Evolutionary conservation across 30 jellyfish, hydroid and myxozoan species (phyloP).

Genomic region (Aurelia aurita): DNA sequence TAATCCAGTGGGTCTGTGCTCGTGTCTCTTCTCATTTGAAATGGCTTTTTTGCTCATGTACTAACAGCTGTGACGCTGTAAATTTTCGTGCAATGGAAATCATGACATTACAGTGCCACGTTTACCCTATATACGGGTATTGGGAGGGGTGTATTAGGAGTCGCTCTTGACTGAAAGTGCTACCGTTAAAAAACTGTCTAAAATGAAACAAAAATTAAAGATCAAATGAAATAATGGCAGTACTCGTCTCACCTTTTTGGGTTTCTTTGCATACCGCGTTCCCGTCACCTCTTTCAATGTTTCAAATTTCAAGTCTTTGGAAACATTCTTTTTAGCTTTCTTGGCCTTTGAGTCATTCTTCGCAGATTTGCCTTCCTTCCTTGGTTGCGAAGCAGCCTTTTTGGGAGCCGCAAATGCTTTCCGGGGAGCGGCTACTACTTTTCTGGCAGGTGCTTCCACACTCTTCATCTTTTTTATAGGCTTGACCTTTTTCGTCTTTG

Average conservation of each 20-base stretch:
- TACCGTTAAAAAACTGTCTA: no score
- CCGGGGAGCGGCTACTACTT: conserved; percentile 9
- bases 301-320: conserved; percentile 20
- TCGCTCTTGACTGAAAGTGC: no score
- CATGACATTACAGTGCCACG: no score
- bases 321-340: conserved; percentile 5
- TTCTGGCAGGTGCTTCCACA: conserved; percentile 17
- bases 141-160: no score
- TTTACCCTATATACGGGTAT: no score
- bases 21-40: no score
- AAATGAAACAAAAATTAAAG: no score
- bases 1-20: no score
- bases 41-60: no score
- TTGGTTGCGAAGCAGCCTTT: conserved; percentile 36
- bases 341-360: conserved; percentile 4
- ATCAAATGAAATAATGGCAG: no score
- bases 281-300: conserved; percentile 48
- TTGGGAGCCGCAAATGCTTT: conserved; percentile 41
- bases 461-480: neutral
- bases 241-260: neutral
- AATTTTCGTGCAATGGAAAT: no score
- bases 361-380: conserved; percentile 15
- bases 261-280: conserved; percentile 39
- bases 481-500: neutral
- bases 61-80: no score